Conservation (phyloP, 2,797 vertebrate genomes). For the Pangasius macronema region DNA sequence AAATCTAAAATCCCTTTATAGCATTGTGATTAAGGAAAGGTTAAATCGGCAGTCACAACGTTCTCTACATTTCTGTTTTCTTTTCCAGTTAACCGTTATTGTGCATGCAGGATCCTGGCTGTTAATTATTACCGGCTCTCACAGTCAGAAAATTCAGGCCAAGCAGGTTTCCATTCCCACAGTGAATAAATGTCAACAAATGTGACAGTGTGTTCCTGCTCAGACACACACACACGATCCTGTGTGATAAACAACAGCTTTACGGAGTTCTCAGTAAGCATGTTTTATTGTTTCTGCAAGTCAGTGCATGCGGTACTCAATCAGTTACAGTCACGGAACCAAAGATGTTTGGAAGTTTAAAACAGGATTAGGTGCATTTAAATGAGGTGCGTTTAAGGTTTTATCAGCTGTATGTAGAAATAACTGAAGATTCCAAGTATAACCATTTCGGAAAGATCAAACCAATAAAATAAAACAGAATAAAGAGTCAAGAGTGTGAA, state of each 20-base stretch:
- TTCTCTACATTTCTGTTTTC: neutral
- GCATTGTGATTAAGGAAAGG: neutral
- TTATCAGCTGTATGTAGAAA: neutral
- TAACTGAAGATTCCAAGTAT: neutral
- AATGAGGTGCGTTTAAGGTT: neutral
- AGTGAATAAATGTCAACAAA: neutral
- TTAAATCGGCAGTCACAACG: neutral
- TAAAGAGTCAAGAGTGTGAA: neutral
- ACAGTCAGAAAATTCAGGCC: conserved; percentile 47
- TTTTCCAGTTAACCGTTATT: neutral
- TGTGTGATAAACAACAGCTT: neutral
- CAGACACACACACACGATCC: neutral
- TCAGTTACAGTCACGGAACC: neutral
- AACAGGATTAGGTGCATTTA: too few relatives aligned
- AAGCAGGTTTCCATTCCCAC: conserved; percentile 63
- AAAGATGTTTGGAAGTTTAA: neutral
- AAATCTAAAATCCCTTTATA: neutral
- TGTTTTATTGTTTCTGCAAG: neutral
- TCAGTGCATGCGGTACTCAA: neutral
- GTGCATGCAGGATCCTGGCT: neutral
- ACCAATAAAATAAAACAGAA: neutral
- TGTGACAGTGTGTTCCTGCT: neutral
- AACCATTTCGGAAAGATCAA: neutral
- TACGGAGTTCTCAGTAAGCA: neutral
- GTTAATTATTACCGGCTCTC: conserved; percentile 30